Conservation (phyloP, 2,797 vertebrate genomes). For the Tokudaia tokunoshimensis region DNA sequence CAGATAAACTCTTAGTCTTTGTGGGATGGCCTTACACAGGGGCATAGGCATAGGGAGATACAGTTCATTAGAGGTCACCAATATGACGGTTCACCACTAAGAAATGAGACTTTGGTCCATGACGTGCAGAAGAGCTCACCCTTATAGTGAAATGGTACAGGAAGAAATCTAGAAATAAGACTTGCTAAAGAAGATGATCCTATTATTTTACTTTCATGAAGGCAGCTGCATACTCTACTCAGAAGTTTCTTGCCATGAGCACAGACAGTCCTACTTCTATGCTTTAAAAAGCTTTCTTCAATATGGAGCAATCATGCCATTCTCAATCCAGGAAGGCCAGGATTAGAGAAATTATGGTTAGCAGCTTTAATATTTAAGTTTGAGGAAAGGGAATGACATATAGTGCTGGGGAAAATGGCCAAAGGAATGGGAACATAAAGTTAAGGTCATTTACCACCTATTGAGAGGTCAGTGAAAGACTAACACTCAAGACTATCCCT, state of each 20-base stretch:
- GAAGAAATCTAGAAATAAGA: slow-evolving; percentile 30
- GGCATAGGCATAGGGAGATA: background rate
- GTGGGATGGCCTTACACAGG: background rate
- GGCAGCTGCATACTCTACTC: background rate
- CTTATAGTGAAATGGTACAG: background rate
- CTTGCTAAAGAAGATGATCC: background rate
- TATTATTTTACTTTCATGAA: slow-evolving; percentile 48
- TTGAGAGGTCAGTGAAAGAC: background rate
- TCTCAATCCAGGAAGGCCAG: background rate
- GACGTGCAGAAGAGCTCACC: background rate
- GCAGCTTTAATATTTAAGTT: background rate
- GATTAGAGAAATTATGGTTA: background rate
- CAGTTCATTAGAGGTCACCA: background rate
- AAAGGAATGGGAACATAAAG: background rate
- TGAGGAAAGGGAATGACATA: background rate
- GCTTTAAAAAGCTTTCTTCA: background rate
- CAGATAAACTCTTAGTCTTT: slow-evolving; percentile 27
- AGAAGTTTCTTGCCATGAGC: background rate
- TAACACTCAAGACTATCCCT: background rate
- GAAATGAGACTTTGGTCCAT: background rate
- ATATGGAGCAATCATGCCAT: background rate
- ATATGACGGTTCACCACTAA: background rate
- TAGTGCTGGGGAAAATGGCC: no score
- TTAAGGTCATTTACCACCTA: background rate
- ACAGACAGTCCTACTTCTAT: background rate